phyloP scores from a whole-genome alignment of 2,113 vertebrate genomes.

The Corythaeola cristata region DNA sequence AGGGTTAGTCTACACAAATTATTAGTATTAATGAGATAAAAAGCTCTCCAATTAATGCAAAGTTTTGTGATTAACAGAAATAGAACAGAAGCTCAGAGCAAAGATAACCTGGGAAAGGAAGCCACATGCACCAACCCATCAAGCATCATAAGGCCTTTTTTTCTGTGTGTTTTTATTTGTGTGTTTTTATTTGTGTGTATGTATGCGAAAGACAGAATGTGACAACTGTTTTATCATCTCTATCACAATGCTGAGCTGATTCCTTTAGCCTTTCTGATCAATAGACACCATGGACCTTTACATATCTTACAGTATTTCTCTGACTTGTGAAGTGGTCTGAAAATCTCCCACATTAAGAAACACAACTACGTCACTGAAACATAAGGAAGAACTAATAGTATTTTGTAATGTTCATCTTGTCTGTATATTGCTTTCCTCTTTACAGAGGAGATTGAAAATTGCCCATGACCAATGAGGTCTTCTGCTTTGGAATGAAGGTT shows the following conservation, averaged over 20 bases:
- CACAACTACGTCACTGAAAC: background rate
- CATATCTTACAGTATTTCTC: background rate
- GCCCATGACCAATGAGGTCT: accelerated
- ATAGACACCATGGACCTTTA: background rate
- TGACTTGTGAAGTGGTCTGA: background rate
- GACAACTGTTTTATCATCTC: background rate
- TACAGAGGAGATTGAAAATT: background rate
- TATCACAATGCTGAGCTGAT: background rate
- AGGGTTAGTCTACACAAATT: background rate
- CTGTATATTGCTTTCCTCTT: background rate
- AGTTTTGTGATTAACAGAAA: background rate
- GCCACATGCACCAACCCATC: background rate
- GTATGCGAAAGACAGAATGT: background rate
- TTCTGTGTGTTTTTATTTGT: background rate
- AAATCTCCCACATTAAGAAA: background rate
- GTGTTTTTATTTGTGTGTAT: background rate
- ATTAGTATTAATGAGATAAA: background rate
- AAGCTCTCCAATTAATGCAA: background rate
- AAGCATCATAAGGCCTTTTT: background rate
- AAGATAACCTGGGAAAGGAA: background rate
- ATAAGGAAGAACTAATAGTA: background rate
- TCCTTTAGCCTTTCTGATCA: background rate
- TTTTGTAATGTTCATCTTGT: background rate
- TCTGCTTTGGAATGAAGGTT: background rate
- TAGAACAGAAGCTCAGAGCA: background rate